Conservation (phyloP, 2,113 vertebrate species). For the Gasterosteus aculeatus region DNA sequence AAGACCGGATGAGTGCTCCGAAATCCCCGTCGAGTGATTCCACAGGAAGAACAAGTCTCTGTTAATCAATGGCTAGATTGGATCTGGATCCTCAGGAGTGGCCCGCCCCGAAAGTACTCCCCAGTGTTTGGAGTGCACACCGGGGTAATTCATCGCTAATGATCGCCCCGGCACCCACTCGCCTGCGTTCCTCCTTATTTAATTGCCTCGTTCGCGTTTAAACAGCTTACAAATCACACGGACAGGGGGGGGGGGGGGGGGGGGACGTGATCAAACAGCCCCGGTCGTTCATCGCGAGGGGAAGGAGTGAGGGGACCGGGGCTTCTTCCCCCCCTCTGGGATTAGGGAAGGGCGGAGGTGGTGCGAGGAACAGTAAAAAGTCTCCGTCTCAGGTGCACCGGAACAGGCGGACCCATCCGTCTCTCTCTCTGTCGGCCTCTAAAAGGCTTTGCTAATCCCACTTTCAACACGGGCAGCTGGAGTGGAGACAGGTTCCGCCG, state of each 20-base stretch:
- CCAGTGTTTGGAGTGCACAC: slow-evolving; percentile 74
- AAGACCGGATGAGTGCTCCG: slow-evolving; percentile 79
- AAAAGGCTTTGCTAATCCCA: slow-evolving; percentile 70
- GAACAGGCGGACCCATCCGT: slow-evolving; percentile 69
- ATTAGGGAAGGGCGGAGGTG: slow-evolving; percentile 54
- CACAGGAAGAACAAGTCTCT: slow-evolving; percentile 76
- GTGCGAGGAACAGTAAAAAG: slow-evolving; percentile 70
- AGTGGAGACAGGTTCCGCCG: slow-evolving; percentile 67
- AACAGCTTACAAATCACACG: slow-evolving; percentile 81
- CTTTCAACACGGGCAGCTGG: slow-evolving; percentile 72
- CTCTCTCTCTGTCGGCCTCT: slow-evolving; percentile 19
- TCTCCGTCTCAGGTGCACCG: slow-evolving; percentile 69
- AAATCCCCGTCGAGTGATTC: slow-evolving; percentile 80
- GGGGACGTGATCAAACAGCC: slow-evolving; percentile 75
- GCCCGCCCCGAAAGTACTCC: slow-evolving; percentile 73
- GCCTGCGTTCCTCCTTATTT: slow-evolving; percentile 69
- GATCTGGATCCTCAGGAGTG: slow-evolving; percentile 75
- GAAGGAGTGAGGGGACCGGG: slow-evolving; percentile 47
- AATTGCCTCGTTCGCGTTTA: slow-evolving; percentile 79
- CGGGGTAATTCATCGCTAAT: slow-evolving; percentile 79
- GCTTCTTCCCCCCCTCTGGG: slow-evolving; percentile 59
- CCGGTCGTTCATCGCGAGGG: slow-evolving; percentile 67
- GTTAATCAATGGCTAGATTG: slow-evolving; percentile 83
- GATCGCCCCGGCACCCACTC: slow-evolving; percentile 73
- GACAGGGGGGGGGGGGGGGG: slow-evolving; percentile 63